Conservation (phyloP, 2,113 vertebrate species). For the Forbesichthys papilliferus region DNA sequence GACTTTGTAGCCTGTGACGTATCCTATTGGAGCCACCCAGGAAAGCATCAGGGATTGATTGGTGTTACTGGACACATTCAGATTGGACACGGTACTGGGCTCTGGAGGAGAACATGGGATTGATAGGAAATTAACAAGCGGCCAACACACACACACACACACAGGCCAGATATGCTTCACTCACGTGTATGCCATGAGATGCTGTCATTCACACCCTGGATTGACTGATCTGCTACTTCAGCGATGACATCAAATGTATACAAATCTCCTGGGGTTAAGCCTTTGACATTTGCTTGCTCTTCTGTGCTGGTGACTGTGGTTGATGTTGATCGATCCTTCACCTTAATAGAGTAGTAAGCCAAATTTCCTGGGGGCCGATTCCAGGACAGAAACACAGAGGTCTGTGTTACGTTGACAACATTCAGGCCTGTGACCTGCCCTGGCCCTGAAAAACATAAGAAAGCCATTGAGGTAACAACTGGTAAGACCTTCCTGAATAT, state of each 20-base stretch:
- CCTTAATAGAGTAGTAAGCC: slow-evolving; percentile 15
- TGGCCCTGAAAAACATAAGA: slow-evolving; percentile 43
- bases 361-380: slow-evolving; percentile 10
- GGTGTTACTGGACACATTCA: rapidly evolving
- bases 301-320: rapidly evolving
- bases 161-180: slow-evolving; percentile 5
- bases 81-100: slow-evolving; percentile 34
- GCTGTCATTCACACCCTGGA: not conserved
- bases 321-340: rapidly evolving
- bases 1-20: not conserved
- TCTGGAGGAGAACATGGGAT: slow-evolving; percentile 33
- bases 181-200: slow-evolving; percentile 47
- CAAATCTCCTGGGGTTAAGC: slow-evolving; percentile 19
- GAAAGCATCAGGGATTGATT: rapidly evolving
- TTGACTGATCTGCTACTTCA: not conserved
- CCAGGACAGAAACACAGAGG: slow-evolving; percentile 27
- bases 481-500: not conserved
- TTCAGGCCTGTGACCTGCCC: slow-evolving; percentile 4
- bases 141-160: not conserved
- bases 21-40: slow-evolving; percentile 14
- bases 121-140: not conserved
- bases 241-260: slow-evolving; percentile 44
- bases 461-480: not conserved
- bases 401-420: rapidly evolving
- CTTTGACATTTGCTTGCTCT: rapidly evolving